Evolutionary conservation across 2,888 invertebrate genomes (phyloP).

Genomic region (Calliphora vomitoria): DNA sequence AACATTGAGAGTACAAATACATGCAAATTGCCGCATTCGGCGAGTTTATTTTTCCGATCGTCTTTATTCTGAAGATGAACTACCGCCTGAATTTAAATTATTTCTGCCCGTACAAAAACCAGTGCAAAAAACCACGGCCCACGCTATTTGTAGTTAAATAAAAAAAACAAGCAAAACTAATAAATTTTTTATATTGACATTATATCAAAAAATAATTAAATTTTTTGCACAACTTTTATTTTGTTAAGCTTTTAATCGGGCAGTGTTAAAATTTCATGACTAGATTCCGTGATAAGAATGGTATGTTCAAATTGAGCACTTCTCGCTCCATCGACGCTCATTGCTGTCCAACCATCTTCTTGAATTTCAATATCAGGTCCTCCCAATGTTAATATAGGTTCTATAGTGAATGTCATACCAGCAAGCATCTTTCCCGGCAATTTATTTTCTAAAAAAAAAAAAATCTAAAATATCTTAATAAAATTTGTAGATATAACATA

Average conservation of each 20-base stretch:
- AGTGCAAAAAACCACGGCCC: constrained; percentile 78
- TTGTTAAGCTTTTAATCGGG: background rate
- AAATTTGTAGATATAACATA: constrained; percentile 83
- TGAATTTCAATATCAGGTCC: constrained; percentile 88
- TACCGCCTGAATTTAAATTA: constrained; percentile 97
- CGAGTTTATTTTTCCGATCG: constrained; percentile 97
- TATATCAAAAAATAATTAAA: background rate
- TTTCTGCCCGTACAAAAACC: constrained; percentile 95
- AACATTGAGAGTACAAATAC: constrained; percentile 96
- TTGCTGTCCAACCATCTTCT: constrained; percentile 96
- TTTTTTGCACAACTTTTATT: background rate
- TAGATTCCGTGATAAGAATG: constrained; percentile 91
- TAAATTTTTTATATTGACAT: background rate
- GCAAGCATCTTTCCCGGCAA: constrained; percentile 90
- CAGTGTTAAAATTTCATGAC: constrained; percentile 91
- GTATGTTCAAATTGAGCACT: constrained; percentile 97
- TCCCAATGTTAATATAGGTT: constrained; percentile 94
- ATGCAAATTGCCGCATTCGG: constrained; percentile 98
- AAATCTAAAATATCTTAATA: background rate
- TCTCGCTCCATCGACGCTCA: constrained; percentile 92
- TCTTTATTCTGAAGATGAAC: constrained; percentile 95
- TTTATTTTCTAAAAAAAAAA: constrained; percentile 86
- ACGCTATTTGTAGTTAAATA: constrained; percentile 80
- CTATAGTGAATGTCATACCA: constrained; percentile 98
- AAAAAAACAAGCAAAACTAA: background rate